Evolutionary conservation across 2,797 vertebrate species (phyloP).

Genomic region (Thamnophis elegans): DNA sequence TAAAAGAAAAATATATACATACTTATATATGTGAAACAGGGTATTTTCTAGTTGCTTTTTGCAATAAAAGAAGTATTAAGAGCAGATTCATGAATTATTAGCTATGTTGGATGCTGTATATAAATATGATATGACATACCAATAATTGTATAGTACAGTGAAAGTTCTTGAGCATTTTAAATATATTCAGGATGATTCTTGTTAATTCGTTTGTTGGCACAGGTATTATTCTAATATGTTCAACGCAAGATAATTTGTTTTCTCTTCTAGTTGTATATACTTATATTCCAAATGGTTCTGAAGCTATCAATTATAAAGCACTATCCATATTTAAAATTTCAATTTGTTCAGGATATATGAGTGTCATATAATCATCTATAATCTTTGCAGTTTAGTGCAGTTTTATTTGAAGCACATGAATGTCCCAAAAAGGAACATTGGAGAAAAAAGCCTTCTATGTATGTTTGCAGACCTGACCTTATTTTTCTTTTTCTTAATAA

Average conservation of each 20-base stretch:
- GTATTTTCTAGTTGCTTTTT: conserved; percentile 19
- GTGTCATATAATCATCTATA: neutral
- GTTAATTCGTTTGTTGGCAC: neutral
- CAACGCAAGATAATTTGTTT: neutral
- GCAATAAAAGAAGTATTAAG: neutral
- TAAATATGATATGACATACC: neutral
- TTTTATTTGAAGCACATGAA: neutral
- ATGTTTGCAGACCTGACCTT: neutral
- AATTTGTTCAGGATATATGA: neutral
- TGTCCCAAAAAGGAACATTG: neutral
- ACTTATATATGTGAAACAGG: neutral
- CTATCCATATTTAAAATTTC: too few species aligned
- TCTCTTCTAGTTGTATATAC: conserved; percentile 12
- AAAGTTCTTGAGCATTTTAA: neutral
- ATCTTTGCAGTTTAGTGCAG: neutral
- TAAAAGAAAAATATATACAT: neutral
- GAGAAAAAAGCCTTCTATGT: neutral
- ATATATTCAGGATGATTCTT: neutral
- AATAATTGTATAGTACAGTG: neutral
- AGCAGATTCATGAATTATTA: neutral
- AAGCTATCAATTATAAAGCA: neutral
- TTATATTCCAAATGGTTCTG: conserved; percentile 1
- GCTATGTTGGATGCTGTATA: neutral
- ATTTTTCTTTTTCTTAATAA: neutral
- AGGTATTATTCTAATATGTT: neutral